These are phyloP conservation scores for Dicrurus megarhynchus DNA, from an alignment of 2,113 vertebrate genomes.

Conservation along the genomic window DNA sequence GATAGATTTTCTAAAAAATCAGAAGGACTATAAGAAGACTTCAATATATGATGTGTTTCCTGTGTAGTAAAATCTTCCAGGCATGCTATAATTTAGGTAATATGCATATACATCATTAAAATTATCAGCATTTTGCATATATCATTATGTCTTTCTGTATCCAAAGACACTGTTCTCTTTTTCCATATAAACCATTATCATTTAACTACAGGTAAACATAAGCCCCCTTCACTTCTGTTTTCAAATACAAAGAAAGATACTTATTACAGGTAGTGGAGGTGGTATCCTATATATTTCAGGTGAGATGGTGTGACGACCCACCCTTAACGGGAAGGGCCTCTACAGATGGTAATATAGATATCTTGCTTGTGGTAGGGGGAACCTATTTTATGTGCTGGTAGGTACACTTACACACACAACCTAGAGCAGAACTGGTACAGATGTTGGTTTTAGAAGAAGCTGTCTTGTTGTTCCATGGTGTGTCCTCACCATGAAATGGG, in stretches of 20 bases:
- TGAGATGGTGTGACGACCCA: not conserved
- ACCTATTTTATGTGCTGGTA: not conserved
- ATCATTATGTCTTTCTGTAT: not conserved
- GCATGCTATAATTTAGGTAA: not conserved
- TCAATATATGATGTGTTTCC: not conserved
- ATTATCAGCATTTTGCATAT: not conserved
- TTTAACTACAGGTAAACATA: not conserved
- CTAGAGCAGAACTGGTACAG: not conserved
- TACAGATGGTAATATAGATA: not conserved
- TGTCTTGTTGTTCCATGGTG: not conserved
- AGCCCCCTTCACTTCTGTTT: not conserved
- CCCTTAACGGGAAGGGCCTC: not conserved
- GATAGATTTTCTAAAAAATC: not conserved
- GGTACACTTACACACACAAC: not conserved
- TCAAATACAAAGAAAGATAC: not conserved
- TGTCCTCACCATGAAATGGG: not conserved
- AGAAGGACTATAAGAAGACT: not conserved
- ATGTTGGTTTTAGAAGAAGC: not conserved
- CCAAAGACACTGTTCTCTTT: not conserved
- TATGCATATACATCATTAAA: not conserved
- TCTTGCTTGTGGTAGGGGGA: not conserved
- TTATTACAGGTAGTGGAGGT: not conserved
- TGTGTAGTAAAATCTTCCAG: not conserved
- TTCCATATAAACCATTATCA: not conserved
- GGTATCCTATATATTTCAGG: not conserved